Conservation (phyloP, 2,888 invertebrate species). For the Polyommatus iphigenia region DNA sequence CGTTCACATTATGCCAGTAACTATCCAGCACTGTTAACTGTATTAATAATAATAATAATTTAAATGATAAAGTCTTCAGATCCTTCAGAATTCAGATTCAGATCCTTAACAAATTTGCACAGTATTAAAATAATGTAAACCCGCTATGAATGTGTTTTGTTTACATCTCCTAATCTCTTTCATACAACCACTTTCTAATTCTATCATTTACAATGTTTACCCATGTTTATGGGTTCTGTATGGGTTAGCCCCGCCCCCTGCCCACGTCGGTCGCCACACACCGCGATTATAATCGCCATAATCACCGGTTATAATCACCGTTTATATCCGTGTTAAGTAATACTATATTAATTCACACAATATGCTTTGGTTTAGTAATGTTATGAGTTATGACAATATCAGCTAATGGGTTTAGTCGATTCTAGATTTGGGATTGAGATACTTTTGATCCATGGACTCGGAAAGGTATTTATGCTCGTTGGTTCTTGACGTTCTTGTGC, state of each 20-base stretch:
- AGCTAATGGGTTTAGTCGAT: no score
- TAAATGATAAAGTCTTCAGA: no score
- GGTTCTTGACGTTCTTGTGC: no score
- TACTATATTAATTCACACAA: not conserved
- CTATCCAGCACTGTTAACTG: no score
- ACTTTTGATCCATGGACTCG: no score
- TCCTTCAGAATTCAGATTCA: no score
- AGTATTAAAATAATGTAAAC: no score
- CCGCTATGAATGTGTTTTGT: not conserved
- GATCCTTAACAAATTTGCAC: no score
- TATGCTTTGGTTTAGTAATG: not conserved
- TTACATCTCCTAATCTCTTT: not conserved
- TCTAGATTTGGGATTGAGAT: no score
- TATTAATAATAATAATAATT: no score
- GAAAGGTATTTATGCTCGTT: no score
- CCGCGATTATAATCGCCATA: not conserved
- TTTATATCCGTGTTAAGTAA: not conserved
- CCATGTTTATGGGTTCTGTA: not conserved
- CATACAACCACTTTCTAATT: not conserved
- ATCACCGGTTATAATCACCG: not conserved
- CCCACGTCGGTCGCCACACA: slow-evolving; percentile 2
- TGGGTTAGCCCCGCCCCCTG: not conserved
- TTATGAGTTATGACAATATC: not conserved
- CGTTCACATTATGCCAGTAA: no score
- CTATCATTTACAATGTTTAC: not conserved